phyloP scores from a whole-genome alignment of 2,888 invertebrate genomes.

The Ophion slaviceki region DNA sequence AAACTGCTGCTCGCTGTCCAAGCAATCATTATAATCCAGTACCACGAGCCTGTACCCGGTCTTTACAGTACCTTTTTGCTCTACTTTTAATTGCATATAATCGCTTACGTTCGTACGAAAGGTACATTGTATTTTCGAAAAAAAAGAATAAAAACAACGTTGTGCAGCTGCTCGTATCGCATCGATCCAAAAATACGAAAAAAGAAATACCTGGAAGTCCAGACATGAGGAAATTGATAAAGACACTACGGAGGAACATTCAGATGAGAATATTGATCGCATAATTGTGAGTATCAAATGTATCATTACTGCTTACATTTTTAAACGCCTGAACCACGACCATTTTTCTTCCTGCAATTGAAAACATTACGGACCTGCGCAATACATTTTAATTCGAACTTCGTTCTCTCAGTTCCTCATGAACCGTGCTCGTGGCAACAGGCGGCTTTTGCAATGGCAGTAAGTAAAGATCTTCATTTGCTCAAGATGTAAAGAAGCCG shows the following conservation, averaged over 20 bases:
- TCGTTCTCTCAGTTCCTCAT: constrained; percentile 5
- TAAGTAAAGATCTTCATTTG: neutral
- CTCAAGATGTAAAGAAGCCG: neutral
- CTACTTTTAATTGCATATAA: constrained; percentile 18
- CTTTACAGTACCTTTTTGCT: constrained; percentile 1
- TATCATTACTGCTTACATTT: constrained; percentile 19
- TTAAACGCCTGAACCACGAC: neutral
- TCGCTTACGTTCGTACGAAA: neutral
- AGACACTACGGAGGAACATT: neutral
- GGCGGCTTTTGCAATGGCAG: constrained; percentile 14
- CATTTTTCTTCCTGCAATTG: neutral
- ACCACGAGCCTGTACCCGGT: neutral
- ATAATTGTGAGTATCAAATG: neutral
- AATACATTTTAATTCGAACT: neutral
- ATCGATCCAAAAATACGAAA: neutral
- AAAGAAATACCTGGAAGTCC: neutral
- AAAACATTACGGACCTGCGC: constrained; percentile 26
- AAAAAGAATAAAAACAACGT: neutral
- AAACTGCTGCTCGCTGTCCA: neutral
- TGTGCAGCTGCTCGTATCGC: neutral
- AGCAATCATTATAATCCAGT: neutral
- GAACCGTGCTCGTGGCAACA: neutral
- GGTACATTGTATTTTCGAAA: neutral
- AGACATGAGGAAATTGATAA: neutral
- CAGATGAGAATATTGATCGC: neutral